Percentiles rank a stretch among this genome's conserved stretches.
Evolutionary conservation across 2,113 vertebrate species (phyloP).

Genomic region (Mobula hypostoma): DNA sequence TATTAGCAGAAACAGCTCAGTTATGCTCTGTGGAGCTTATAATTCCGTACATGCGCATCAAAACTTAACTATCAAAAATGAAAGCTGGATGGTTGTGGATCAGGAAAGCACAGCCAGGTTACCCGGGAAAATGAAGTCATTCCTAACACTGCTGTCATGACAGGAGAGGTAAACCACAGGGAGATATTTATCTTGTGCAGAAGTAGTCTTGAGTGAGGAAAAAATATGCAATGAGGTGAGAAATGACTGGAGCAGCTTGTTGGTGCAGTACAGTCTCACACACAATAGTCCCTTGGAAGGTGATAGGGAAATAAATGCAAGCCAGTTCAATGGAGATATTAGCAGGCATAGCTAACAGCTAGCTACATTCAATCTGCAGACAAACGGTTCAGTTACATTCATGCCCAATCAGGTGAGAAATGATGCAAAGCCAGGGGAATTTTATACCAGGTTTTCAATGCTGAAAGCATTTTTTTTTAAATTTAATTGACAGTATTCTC

Average conservation of each 20-base stretch:
- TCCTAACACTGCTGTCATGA: neutral
- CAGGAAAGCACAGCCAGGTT: neutral
- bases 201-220: neutral
- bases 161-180: neutral
- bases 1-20: neutral
- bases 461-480: neutral
- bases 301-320: neutral
- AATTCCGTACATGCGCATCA: neutral
- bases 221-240: neutral
- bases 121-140: neutral
- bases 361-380: neutral
- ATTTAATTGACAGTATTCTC: neutral
- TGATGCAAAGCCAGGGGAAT: neutral
- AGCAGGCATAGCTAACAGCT: neutral
- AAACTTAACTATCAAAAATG: neutral
- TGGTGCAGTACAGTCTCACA: neutral
- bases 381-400: neutral
- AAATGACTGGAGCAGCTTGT: neutral
- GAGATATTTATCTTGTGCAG: neutral
- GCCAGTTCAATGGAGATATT: neutral
- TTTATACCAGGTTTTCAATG: neutral
- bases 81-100: neutral
- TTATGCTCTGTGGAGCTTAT: neutral
- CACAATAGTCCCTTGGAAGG: neutral
- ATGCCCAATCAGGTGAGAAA: conserved; percentile 11